These are phyloP conservation scores for Sebastes fasciatus DNA, from an alignment of 2,113 vertebrate species.

Conservation along the genomic window DNA sequence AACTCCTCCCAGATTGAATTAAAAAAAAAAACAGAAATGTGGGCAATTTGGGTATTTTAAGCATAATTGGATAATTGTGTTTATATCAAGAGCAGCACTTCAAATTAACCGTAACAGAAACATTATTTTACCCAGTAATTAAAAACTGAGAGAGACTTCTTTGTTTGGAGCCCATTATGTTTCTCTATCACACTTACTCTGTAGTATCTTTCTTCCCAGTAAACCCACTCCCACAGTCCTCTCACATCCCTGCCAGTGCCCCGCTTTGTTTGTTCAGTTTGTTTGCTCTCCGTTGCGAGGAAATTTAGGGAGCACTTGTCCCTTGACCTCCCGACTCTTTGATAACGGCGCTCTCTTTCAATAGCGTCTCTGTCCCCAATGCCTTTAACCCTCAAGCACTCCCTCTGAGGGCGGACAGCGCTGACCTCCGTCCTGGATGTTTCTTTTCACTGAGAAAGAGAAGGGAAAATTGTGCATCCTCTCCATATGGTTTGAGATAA, in stretches of 20 bases:
- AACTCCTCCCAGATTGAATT: background rate
- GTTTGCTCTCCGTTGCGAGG: constrained; percentile 46
- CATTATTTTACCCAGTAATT: background rate
- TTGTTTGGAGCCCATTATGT: background rate
- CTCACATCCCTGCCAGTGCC: constrained; percentile 35
- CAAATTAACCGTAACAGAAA: background rate
- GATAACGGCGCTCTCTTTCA: constrained; percentile 48
- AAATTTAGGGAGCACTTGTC: constrained; percentile 63
- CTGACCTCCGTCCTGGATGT: constrained; percentile 50
- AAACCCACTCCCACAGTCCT: constrained; percentile 16
- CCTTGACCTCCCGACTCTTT: constrained; percentile 62
- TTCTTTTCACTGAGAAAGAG: constrained; percentile 34
- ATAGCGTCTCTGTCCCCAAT: constrained; percentile 55
- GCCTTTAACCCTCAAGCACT: constrained; percentile 14
- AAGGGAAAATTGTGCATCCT: constrained; percentile 59
- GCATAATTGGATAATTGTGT: background rate
- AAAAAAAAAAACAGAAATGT: background rate
- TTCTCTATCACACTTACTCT: constrained; percentile 14
- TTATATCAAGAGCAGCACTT: constrained; percentile 2
- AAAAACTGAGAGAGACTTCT: background rate
- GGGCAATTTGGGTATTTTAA: background rate
- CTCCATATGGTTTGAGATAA: constrained; percentile 40
- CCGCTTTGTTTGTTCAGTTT: constrained; percentile 49
- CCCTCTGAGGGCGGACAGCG: constrained; percentile 39
- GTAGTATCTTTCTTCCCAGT: background rate